These are phyloP conservation scores for Molossus alvarezi DNA, from an alignment of 2,797 vertebrate genomes.

Conservation along the genomic window DNA sequence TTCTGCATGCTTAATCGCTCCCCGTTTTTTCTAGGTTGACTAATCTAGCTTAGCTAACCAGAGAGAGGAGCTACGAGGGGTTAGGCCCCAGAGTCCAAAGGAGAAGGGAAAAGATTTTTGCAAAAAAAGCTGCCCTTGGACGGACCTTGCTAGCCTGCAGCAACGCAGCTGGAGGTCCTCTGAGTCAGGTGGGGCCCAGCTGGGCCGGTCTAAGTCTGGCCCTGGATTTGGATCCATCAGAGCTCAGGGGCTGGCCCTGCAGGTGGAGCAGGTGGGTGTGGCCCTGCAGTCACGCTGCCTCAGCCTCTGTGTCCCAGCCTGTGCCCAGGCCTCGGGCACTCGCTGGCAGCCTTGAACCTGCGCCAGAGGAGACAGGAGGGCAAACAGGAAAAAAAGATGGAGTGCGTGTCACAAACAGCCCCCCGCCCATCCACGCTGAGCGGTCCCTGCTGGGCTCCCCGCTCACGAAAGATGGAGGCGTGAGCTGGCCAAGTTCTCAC, in stretches of 20 bases:
- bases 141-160: neutral
- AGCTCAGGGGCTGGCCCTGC: neutral
- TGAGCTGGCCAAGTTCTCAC: constrained; percentile 76
- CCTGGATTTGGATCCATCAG: neutral
- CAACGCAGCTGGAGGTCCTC: accelerated
- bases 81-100: neutral
- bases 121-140: neutral
- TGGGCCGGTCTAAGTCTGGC: neutral
- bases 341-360: neutral
- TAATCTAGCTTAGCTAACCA: neutral
- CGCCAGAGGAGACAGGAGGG: constrained; percentile 24
- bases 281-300: neutral
- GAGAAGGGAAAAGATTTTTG: neutral
- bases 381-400: neutral
- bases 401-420: neutral
- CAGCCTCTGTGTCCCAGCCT: neutral
- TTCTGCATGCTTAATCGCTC: neutral
- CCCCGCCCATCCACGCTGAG: neutral
- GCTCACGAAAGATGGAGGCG: neutral
- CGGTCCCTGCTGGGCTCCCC: constrained; percentile 54
- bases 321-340: neutral
- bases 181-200: too few species aligned
- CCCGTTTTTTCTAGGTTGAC: neutral
- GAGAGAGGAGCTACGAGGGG: neutral
- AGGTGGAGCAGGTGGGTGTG: neutral